Evolutionary conservation across 2,888 invertebrate genomes (phyloP), one percentile per base, ranked within the genome.

Genomic region (Chloroclystis v-ata): DNA sequence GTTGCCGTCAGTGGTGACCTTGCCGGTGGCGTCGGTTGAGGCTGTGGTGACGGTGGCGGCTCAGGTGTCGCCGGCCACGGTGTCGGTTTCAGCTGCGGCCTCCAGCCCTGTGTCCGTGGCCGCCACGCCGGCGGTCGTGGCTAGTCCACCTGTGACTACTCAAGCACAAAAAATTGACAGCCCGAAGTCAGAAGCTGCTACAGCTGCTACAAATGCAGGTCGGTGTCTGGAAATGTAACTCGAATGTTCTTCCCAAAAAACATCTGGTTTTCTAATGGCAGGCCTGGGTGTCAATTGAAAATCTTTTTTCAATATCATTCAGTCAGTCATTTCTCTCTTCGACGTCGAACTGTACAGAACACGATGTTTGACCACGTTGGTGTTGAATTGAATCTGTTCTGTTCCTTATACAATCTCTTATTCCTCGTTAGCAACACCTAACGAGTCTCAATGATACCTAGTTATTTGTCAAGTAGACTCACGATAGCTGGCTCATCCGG

Each of bases 401-500:
- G n/a, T n/a, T n/a, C n/a, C n/a, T n/a, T n/a, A n/a, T n/a, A n/a
- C n/a, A n/a, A n/a, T n/a, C n/a, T n/a, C n/a, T n/a, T n/a, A n/a
- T n/a, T n/a, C n/a, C n/a, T n/a, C n/a, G 29, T 45, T 49, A 40
- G 28, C 9, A 40, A 14, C 7, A 40, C 16, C n/a, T 28, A 47
- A 28, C 43, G 1, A 43, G 39, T 33, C 14, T 28, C 12, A 37
- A 44, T 42, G 37, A 41, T 13, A n/a, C n/a, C n/a, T n/a, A 49
- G 37, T 43, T 54, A 58, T 57, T 55, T 56, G 51, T 57, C 47
- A 46, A 47, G 49, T 60, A 57, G 58, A 63, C 61, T 57, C 62
- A 71, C 60, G 71, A 71, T 69, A 72, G 70, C 61, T 62, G 60
- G 61, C 32, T 52, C 60, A 57, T 56, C 69, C 50, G 59, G 64